Base-by-base conservation (phyloP, 2,113 vertebrate species). In the Aythya baeri region DNA sequence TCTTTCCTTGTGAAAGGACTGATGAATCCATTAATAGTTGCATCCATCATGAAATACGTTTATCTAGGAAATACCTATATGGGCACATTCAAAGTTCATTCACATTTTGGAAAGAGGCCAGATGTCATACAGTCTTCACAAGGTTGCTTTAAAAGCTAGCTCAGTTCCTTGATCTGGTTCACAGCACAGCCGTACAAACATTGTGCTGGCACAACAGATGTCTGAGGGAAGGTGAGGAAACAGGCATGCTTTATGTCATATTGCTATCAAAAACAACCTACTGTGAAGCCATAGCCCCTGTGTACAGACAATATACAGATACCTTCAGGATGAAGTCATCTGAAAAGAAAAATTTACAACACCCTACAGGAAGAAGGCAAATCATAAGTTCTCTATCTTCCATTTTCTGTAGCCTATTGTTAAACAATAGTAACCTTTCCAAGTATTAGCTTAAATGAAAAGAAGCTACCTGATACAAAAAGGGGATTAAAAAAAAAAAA, bases 161-260 rank as follows among this genome's bases (percentile, higher is more conserved):
- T 70, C 44, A 74, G 79, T 25, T 88, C 57, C 46, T 63, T 86
- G 86, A 71, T 86, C 79, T 92, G 95, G 92, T 83, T 90, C 72
- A 80, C 1, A 1, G 76, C 75, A 80, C 44, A 89, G 93, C 75
- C 50, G 0, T 59, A 86, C 63, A 90, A 91, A 96, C 76, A 89
- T 73, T 89, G 92, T 90, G 83, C 91, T 94, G 94, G 83, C 94
- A 96, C 88, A 88, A 71, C 96, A 97, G 95, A 96, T 95, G 96
- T 68, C 79, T 86, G 94, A 92, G 80, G 86, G 92, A 81, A 97
- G 91, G 91, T 93, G 95, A 94, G 83, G 92, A 92, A 93, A 74
- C 88, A 78, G 79, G 65, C 78, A 36, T 59, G 86, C 83, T 95
- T 90, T 83, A 74, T 50, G 86, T 88, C 73, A 92, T 83, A 43